phyloP scores from a whole-genome alignment of 2,797 vertebrate species.

The Danio jaintianensis region DNA sequence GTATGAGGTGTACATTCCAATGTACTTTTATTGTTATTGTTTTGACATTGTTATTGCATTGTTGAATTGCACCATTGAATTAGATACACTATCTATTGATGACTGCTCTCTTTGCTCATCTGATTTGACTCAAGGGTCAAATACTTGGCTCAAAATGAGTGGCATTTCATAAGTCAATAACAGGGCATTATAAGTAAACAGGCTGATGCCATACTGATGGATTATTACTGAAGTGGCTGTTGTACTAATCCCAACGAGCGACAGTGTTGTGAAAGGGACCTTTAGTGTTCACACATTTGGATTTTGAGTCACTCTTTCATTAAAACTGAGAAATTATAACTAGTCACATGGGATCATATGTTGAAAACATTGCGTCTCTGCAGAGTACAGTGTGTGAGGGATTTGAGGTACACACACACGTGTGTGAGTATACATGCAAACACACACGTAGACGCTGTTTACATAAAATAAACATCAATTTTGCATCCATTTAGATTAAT shows the following conservation, averaged over 20 bases:
- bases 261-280: neutral
- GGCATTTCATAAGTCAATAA: neutral
- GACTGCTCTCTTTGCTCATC: neutral
- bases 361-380: neutral
- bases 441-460: too few species aligned
- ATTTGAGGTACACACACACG: neutral
- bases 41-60: too few species aligned
- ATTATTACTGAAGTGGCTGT: slow-evolving; percentile 1
- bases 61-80: too few species aligned
- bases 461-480: too few species aligned
- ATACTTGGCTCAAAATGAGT: neutral
- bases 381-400: neutral
- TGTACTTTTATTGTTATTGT: too few species aligned
- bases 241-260: neutral
- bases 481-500: too few species aligned
- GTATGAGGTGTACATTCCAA: too few species aligned
- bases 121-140: neutral
- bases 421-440: too few species aligned
- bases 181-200: neutral
- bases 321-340: slow-evolving; percentile 1
- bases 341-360: neutral
- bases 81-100: too few species aligned
- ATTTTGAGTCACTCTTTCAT: neutral
- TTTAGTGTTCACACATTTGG: neutral
- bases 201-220: neutral